Evolutionary conservation across 2,113 vertebrate genomes (phyloP), one percentile per base, ranked within the genome.

Genomic region (Proteles cristata): DNA sequence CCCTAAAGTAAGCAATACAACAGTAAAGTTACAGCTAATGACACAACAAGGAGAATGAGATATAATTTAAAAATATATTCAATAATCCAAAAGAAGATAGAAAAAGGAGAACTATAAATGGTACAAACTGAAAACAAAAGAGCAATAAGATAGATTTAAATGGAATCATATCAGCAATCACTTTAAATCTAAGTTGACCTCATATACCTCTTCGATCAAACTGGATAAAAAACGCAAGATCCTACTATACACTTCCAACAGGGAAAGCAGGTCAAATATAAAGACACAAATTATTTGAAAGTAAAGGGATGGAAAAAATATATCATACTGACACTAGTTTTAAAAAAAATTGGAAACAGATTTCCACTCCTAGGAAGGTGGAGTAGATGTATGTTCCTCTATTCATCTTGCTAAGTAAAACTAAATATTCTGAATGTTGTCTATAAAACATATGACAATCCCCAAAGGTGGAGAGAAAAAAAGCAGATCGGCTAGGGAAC

Each of bases 61-160:
- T 21, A 11, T 14, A 88, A 84, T 74, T 69, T 79, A 58, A 43
- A 87, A 97, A 96, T 94, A 48, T 50, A 95, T 31, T 77, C 53
- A 95, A 61, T n/a, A 85, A 45, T 35, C 12, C 26, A 61, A 80
- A 96, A 79, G n/a, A 69, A 90, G 33, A 66, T 33, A 93, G 77
- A 23, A 88, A 89, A 50, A 82, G 7, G 7, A 92, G 21, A 90
- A 81, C 79, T 58, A 69, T 5, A 84, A 8, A 61, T n/a, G 3
- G 31, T 19, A 68, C 28, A 88, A 83, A 89, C 50, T 85, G 23
- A 76, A 90, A 73, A 86, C 17, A 74, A 89, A 76, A 90, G 10
- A 58, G 4, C n/a, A 66, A 35, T 55, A 33, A 66, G 23, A 80
- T 55, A 23, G 23, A 55, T 73, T 80, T 94, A 90, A 84, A 71